Conservation (phyloP, 2,888 invertebrate genomes). For the Pseudococcus viburni region DNA sequence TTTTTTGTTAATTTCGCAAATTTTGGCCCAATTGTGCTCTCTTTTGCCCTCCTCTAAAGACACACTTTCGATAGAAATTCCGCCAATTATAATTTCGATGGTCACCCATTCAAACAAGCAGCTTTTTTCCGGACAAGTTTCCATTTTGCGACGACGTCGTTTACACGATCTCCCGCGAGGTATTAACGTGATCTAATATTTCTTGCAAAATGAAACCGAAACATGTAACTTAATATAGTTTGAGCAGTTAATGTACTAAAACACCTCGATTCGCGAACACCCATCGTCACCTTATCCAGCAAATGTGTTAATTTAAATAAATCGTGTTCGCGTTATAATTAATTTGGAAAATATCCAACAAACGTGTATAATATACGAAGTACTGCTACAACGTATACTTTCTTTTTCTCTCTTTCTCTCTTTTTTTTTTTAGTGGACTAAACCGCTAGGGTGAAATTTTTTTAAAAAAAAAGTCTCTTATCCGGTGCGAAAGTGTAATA, state of each 20-base stretch:
- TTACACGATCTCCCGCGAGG: background rate
- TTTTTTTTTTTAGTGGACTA: background rate
- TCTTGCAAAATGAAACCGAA: slow-evolving; percentile 24
- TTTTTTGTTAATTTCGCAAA: no score
- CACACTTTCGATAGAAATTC: background rate
- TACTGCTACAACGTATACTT: background rate
- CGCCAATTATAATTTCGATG: background rate
- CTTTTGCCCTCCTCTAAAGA: no score
- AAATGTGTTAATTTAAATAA: slow-evolving; percentile 37
- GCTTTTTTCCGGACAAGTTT: background rate
- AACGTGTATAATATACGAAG: background rate
- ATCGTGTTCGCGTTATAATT: slow-evolving; percentile 30
- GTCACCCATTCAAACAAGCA: background rate
- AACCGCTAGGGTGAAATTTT: background rate
- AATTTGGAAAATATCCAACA: slow-evolving; percentile 37
- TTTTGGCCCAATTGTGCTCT: no score
- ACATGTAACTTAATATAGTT: slow-evolving; percentile 17
- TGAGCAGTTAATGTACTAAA: slow-evolving; percentile 15
- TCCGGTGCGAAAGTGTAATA: background rate
- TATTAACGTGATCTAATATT: slow-evolving; percentile 9
- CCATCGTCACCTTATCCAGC: background rate
- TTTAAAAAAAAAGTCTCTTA: background rate
- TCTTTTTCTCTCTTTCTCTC: background rate
- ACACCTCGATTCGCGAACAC: background rate
- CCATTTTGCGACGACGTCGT: background rate